A percentile compares a stretch with the other conserved stretches of the same genome.
phyloP scores from a whole-genome alignment of 2,113 vertebrate species.

The Melanostigma gelatinosum region DNA sequence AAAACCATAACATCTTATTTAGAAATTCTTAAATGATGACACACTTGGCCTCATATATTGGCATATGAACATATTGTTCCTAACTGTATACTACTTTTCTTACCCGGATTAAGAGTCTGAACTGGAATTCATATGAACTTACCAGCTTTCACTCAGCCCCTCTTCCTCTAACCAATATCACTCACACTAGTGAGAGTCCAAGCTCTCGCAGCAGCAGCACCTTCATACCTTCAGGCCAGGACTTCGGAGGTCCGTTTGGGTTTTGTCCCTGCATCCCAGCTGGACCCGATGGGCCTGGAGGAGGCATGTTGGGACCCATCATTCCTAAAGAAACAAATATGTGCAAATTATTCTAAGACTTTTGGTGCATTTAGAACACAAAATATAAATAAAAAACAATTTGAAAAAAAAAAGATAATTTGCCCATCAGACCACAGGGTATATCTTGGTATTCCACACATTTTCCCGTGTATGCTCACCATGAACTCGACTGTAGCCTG shows the following conservation, averaged over 20 bases:
- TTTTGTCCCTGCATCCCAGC: conserved; percentile 93
- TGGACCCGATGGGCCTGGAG: conserved; percentile 91
- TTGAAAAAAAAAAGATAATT: background rate
- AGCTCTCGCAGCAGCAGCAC: background rate
- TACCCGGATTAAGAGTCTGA: background rate
- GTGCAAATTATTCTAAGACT: background rate
- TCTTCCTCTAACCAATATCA: background rate
- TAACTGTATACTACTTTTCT: background rate
- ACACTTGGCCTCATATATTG: background rate
- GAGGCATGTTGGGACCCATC: conserved; percentile 95
- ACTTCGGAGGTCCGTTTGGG: conserved; percentile 91
- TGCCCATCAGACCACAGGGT: background rate
- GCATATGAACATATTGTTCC: background rate
- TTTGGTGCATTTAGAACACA: background rate
- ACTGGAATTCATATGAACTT: background rate
- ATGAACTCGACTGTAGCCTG: conserved; percentile 89
- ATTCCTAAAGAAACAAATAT: conserved; percentile 82
- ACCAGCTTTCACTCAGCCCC: background rate
- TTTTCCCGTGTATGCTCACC: conserved; percentile 80
- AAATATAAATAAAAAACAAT: background rate
- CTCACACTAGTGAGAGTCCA: background rate
- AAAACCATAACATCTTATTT: background rate
- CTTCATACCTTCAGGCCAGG: conserved; percentile 93
- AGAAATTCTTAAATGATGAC: background rate
- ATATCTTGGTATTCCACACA: background rate